A percentile compares a stretch with the other conserved stretches of the same genome.
These are phyloP conservation scores for Plebejus argus DNA, from an alignment of 2,888 invertebrate species.

Conservation along the genomic window DNA sequence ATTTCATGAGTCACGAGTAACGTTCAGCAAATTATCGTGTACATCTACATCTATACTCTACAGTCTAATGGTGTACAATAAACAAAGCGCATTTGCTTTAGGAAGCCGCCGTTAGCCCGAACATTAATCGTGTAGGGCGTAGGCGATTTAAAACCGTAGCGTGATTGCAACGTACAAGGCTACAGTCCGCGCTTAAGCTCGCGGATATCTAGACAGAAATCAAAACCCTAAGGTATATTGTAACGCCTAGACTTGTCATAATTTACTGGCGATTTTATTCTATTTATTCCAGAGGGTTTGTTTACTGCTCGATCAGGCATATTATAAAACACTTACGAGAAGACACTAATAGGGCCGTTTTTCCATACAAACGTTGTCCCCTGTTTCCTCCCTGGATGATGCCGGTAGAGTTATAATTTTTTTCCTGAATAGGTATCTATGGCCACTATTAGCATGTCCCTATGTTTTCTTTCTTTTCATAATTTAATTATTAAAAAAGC, in stretches of 20 bases:
- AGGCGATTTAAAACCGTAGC: constrained; percentile 15
- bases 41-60: neutral
- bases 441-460: too few species aligned
- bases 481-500: too few species aligned
- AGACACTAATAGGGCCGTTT: too few species aligned
- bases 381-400: too few species aligned
- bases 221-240: neutral
- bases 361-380: too few species aligned
- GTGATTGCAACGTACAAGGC: neutral
- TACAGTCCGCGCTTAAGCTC: neutral
- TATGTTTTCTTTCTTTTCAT: too few species aligned
- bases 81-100: constrained; percentile 17
- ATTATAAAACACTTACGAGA: too few species aligned
- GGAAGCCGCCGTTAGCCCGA: neutral
- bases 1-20: neutral
- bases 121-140: constrained; percentile 13
- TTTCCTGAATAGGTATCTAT: too few species aligned
- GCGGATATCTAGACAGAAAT: constrained; percentile 12
- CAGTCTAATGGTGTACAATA: neutral
- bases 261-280: neutral
- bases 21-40: neutral
- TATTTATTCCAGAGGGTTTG: too few species aligned
- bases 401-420: too few species aligned
- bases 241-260: neutral
- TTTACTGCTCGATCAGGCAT: too few species aligned